phyloP scores from a whole-genome alignment of 2,888 invertebrate genomes.

The Timema podura region DNA sequence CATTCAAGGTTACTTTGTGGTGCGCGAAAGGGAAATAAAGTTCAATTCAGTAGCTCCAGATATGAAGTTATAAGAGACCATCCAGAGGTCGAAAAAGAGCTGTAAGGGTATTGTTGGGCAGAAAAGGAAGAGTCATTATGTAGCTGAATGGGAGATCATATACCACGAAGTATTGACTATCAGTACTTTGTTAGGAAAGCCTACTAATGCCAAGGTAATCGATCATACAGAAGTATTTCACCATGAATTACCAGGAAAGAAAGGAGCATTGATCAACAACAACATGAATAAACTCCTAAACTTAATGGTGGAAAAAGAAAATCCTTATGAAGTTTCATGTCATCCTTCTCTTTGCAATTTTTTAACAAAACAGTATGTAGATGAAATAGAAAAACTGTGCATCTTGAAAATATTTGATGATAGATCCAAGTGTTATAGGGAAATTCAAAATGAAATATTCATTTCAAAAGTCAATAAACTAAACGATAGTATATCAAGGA shows the following conservation, averaged over 20 bases:
- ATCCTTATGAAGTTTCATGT: conserved; percentile 4
- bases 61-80: conserved; percentile 8
- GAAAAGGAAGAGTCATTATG: background rate
- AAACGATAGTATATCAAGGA: background rate
- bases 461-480: background rate
- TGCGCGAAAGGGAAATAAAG: background rate
- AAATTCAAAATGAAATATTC: conserved; percentile 7
- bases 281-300: conserved; percentile 6
- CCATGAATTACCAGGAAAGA: background rate
- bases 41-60: conserved; percentile 1
- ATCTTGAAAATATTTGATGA: too few relatives aligned
- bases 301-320: background rate
- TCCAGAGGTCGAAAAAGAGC: conserved; percentile 7
- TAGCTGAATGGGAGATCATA: background rate
- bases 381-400: too few relatives aligned
- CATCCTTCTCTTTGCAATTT: background rate
- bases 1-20: background rate
- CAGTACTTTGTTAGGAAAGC: background rate
- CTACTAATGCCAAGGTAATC: background rate
- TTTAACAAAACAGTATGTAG: background rate
- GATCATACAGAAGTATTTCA: conserved; percentile 6
- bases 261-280: background rate
- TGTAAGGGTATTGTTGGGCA: conserved; percentile 3
- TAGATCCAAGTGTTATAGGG: background rate
- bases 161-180: too few relatives aligned